Conservation (phyloP, 1,140 invertebrate genomes). For the Parapsyche elsis region DNA sequence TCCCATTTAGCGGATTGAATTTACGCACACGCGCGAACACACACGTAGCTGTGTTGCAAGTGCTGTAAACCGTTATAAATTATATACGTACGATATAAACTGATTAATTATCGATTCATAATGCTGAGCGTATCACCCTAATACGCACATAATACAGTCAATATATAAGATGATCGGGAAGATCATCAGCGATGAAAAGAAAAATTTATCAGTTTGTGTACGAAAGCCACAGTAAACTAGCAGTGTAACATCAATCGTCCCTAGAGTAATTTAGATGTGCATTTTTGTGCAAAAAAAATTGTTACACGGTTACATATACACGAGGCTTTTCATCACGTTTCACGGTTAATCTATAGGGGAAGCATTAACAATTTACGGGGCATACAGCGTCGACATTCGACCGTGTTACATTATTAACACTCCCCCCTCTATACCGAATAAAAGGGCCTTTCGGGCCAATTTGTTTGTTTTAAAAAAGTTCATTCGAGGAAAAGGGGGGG, state of each 20-base stretch:
- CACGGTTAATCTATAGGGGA: slow-evolving; percentile 45
- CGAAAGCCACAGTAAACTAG: too few species aligned
- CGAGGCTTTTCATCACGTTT: slow-evolving; percentile 32
- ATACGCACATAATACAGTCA: too few species aligned
- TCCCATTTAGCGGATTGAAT: not conserved
- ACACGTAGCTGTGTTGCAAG: not conserved
- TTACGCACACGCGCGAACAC: not conserved
- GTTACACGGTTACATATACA: not conserved
- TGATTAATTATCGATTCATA: too few species aligned
- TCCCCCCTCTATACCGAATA: slow-evolving; percentile 23
- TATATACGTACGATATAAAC: too few species aligned
- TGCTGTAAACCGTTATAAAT: too few species aligned
- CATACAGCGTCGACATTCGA: slow-evolving; percentile 36
- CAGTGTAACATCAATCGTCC: too few species aligned
- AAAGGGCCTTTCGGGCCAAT: slow-evolving; percentile 42
- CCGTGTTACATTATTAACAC: slow-evolving; percentile 44
- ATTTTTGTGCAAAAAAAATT: too few species aligned
- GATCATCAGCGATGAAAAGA: too few species aligned
- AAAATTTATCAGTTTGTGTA: too few species aligned
- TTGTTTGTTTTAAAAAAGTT: slow-evolving; percentile 48
- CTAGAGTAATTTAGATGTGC: too few species aligned
- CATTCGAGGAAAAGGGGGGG: not conserved
- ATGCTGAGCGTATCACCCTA: too few species aligned
- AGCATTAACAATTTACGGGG: slow-evolving; percentile 45
- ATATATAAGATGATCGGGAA: too few species aligned